phyloP scores from a whole-genome alignment of 2,797 vertebrate genomes.

The Percopsis omiscomaycus region DNA sequence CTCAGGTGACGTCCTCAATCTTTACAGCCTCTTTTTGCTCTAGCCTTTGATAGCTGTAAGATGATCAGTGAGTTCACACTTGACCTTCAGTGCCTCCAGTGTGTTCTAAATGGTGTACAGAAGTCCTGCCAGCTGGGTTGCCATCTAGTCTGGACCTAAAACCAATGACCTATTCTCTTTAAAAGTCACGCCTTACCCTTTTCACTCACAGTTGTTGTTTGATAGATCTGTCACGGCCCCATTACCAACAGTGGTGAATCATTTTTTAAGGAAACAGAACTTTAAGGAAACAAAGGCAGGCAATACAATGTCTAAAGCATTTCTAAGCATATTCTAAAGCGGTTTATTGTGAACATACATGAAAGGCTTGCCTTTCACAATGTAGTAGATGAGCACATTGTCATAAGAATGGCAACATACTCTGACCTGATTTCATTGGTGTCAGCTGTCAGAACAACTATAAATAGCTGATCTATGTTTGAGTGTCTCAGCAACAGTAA shows the following conservation, averaged over 20 bases:
- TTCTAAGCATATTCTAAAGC: neutral
- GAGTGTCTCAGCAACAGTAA: slow-evolving; percentile 35
- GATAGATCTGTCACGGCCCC: neutral
- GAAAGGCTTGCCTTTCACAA: no score
- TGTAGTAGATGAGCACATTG: no score
- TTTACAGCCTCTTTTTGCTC: slow-evolving; percentile 16
- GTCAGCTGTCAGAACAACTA: slow-evolving; percentile 59
- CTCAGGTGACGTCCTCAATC: neutral
- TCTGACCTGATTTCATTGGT: slow-evolving; percentile 51
- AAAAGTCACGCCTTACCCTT: slow-evolving; percentile 68
- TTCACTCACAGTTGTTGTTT: slow-evolving; percentile 48
- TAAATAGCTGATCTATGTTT: slow-evolving; percentile 59
- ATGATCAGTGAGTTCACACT: slow-evolving; percentile 55
- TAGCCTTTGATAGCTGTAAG: slow-evolving; percentile 59
- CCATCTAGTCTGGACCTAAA: slow-evolving; percentile 32
- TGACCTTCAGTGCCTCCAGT: slow-evolving; percentile 23
- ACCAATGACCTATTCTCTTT: slow-evolving; percentile 66
- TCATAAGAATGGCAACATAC: neutral
- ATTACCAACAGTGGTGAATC: neutral
- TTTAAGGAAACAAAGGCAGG: no score
- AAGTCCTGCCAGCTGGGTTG: slow-evolving; percentile 22
- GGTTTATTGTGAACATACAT: no score
- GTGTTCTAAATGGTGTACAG: slow-evolving; percentile 27
- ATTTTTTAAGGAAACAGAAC: no score
- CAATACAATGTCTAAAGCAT: neutral